Conservation (phyloP, 2,888 invertebrate species). For the Diabrotica balteata region DNA sequence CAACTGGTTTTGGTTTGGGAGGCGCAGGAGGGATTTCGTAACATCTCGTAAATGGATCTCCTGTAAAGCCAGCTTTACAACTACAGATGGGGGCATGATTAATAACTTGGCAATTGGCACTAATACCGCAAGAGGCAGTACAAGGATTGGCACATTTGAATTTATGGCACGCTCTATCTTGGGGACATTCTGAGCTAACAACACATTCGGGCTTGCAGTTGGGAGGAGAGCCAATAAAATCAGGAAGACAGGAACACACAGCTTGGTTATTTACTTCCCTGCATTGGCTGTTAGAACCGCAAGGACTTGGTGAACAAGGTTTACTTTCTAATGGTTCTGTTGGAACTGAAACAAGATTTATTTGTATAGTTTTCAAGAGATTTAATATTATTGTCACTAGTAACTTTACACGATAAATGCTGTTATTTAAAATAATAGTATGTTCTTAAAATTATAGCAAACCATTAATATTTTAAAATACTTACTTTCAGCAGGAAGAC, state of each 20-base stretch:
- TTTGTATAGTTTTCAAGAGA: too few relatives aligned
- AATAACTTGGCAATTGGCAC: conserved; percentile 75
- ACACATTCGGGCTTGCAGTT: conserved; percentile 80
- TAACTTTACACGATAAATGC: too few relatives aligned
- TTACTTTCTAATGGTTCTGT: conserved; percentile 58
- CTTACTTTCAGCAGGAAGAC: conserved; percentile 55
- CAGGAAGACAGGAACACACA: conserved; percentile 75
- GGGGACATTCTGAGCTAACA: conserved; percentile 77
- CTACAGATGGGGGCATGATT: conserved; percentile 81
- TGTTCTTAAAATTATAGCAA: too few relatives aligned
- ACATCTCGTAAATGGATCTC: conserved; percentile 80
- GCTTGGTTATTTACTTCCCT: conserved; percentile 71
- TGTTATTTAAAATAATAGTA: too few relatives aligned
- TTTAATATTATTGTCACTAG: too few relatives aligned
- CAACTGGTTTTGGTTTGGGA: conserved; percentile 52
- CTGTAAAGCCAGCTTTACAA: conserved; percentile 70
- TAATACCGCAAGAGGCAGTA: conserved; percentile 75
- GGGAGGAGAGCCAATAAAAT: conserved; percentile 76
- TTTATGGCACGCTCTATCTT: conserved; percentile 75
- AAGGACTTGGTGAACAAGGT: conserved; percentile 77
- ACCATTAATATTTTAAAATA: background rate
- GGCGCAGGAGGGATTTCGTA: conserved; percentile 53
- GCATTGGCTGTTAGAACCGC: conserved; percentile 79
- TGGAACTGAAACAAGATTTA: conserved; percentile 31
- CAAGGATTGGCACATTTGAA: conserved; percentile 80